Conservation (phyloP, 2,797 vertebrate species). For the Hippoglossus hippoglossus region DNA sequence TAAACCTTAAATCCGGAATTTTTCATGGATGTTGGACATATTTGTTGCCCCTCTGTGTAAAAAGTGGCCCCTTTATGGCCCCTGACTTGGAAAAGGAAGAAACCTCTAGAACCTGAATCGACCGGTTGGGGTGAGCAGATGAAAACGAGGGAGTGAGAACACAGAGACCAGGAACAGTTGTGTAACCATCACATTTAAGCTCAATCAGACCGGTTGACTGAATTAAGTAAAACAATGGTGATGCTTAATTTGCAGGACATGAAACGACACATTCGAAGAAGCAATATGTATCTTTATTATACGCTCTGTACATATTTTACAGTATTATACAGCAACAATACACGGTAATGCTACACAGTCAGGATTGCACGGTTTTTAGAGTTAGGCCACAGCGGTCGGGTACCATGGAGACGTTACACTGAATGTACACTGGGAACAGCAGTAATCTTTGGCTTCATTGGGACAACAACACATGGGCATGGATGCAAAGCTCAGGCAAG, state of each 20-base stretch:
- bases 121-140: too few species aligned
- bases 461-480: conserved; percentile 24
- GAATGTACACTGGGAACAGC: conserved; percentile 53
- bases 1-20: too few species aligned
- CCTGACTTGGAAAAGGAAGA: too few species aligned
- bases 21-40: too few species aligned
- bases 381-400: conserved; percentile 79
- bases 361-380: conserved; percentile 80
- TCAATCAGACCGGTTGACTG: too few species aligned
- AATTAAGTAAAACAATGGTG: too few species aligned
- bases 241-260: not conserved
- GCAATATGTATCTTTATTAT: conserved; percentile 84
- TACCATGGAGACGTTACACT: conserved; percentile 67
- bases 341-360: conserved; percentile 76
- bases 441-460: conserved; percentile 82
- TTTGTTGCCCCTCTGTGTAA: too few species aligned
- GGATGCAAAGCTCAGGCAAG: conserved; percentile 17
- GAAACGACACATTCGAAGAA: conserved; percentile 63
- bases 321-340: conserved; percentile 82
- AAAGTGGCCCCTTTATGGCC: too few species aligned
- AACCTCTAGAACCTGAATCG: too few species aligned
- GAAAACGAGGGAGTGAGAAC: too few species aligned
- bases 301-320: conserved; percentile 83
- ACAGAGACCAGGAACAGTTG: too few species aligned
- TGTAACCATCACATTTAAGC: too few species aligned